A percentile compares a stretch with the other conserved stretches of the same genome.
Conservation (phyloP, 2,888 invertebrate species). For the Ornithoptera priamus region DNA sequence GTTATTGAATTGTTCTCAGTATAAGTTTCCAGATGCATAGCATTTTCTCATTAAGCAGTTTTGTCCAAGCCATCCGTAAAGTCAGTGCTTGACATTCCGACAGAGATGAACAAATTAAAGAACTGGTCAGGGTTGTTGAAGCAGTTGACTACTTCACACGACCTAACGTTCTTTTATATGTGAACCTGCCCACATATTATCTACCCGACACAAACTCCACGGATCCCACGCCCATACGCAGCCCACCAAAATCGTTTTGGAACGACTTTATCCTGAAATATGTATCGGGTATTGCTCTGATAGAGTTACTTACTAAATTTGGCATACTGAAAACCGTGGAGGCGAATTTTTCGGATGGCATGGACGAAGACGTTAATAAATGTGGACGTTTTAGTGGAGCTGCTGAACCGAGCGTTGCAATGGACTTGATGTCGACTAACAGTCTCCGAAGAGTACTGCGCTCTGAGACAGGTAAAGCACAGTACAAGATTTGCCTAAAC, state of each 20-base stretch:
- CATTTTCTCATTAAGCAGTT: slow-evolving; percentile 9
- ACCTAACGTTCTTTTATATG: slow-evolving; percentile 36
- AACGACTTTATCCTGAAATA: slow-evolving; percentile 40
- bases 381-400: slow-evolving; percentile 41
- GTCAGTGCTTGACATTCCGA: slow-evolving; percentile 31
- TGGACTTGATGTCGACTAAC: slow-evolving; percentile 17
- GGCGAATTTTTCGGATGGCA: slow-evolving; percentile 36
- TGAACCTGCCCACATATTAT: slow-evolving; percentile 43
- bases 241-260: slow-evolving; percentile 33
- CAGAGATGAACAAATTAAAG: slow-evolving; percentile 36
- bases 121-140: slow-evolving; percentile 37
- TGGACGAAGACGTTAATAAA: slow-evolving; percentile 38
- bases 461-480: slow-evolving; percentile 13
- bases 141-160: slow-evolving; percentile 41
- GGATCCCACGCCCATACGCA: slow-evolving; percentile 26
- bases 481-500: neutral
- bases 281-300: slow-evolving; percentile 36
- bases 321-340: slow-evolving; percentile 34
- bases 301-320: slow-evolving; percentile 38
- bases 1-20: neutral
- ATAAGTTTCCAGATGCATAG: slow-evolving; percentile 4
- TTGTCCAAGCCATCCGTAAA: slow-evolving; percentile 37
- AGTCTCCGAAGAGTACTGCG: slow-evolving; percentile 7
- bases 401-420: slow-evolving; percentile 16
- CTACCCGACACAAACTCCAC: slow-evolving; percentile 32